Percentiles rank a stretch among this genome's conserved stretches.
Conservation (phyloP, 2,797 vertebrate genomes). For the Argentina silus region DNA sequence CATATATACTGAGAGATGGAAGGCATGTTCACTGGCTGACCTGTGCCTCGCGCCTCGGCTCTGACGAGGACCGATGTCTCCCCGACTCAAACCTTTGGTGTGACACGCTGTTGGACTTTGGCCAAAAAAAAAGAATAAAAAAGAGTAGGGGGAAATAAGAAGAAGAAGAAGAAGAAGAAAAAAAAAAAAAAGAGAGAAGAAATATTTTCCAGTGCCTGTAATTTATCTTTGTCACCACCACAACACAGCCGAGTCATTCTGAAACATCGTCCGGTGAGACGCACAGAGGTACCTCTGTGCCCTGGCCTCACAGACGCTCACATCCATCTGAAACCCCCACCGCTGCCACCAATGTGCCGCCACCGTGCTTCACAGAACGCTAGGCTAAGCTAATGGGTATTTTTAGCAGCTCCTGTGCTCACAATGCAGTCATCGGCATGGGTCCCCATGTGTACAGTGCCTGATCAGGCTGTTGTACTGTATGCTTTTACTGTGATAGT, state of each 20-base stretch:
- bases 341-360: conserved; percentile 43
- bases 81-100: conserved; percentile 56
- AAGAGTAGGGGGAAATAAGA: conserved; percentile 3
- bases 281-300: conserved; percentile 78
- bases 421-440: conserved; percentile 58
- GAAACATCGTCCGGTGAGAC: conserved; percentile 74
- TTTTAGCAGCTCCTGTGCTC: conserved; percentile 72
- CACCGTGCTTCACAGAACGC: conserved; percentile 34
- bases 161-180: conserved; percentile 34
- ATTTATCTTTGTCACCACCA: conserved; percentile 82
- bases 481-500: background rate
- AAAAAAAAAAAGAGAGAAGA: conserved; percentile 48
- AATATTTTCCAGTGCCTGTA: conserved; percentile 77
- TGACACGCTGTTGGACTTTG: conserved; percentile 64
- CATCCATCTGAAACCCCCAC: conserved; percentile 74
- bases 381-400: conserved; percentile 45
- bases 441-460: conserved; percentile 35
- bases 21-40: conserved; percentile 49
- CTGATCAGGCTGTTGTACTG: conserved; percentile 49
- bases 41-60: conserved; percentile 40
- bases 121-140: conserved; percentile 48
- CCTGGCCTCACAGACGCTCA: conserved; percentile 69
- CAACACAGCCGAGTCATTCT: conserved; percentile 80
- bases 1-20: conserved; percentile 42
- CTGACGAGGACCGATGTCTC: conserved; percentile 46